phyloP scores from a whole-genome alignment of 2,797 vertebrate species.

The Hydrocynus forskahlii region DNA sequence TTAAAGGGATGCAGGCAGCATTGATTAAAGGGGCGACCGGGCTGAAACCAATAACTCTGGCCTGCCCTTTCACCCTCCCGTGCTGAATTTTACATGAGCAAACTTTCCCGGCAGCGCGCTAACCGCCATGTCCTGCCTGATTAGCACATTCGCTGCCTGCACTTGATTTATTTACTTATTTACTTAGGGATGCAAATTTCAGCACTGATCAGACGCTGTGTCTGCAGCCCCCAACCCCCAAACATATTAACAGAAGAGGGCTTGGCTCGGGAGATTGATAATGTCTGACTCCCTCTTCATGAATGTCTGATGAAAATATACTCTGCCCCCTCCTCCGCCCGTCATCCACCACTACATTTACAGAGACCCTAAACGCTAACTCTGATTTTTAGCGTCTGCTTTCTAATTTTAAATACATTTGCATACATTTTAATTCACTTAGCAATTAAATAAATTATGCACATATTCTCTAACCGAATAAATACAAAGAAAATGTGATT shows the following conservation, averaged over 20 bases:
- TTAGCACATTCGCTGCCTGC: slow-evolving; percentile 80
- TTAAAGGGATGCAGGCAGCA: slow-evolving; percentile 86
- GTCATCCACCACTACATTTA: slow-evolving; percentile 36
- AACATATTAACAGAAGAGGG: slow-evolving; percentile 74
- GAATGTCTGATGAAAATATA: slow-evolving; percentile 79
- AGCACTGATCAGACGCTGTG: slow-evolving; percentile 77
- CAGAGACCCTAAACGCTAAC: slow-evolving; percentile 10
- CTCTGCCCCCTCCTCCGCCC: slow-evolving; percentile 51
- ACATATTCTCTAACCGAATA: background rate
- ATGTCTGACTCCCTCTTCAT: slow-evolving; percentile 79
- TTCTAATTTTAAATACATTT: slow-evolving; percentile 11
- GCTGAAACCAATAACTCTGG: slow-evolving; percentile 85
- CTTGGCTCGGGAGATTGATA: slow-evolving; percentile 75
- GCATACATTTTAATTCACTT: slow-evolving; percentile 12
- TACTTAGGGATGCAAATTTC: slow-evolving; percentile 87
- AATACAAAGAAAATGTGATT: background rate
- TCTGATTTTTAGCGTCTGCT: background rate
- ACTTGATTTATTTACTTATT: slow-evolving; percentile 88
- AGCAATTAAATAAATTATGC: background rate
- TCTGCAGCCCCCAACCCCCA: slow-evolving; percentile 60
- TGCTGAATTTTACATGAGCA: slow-evolving; percentile 88
- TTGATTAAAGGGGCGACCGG: slow-evolving; percentile 86
- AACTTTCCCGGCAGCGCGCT: slow-evolving; percentile 82
- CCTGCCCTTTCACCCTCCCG: slow-evolving; percentile 82
- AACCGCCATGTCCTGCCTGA: slow-evolving; percentile 76